Evolutionary conservation across 1,140 invertebrate genomes (phyloP), one percentile per base, ranked within the genome.

Genomic region (Latrodectus geometricus): DNA sequence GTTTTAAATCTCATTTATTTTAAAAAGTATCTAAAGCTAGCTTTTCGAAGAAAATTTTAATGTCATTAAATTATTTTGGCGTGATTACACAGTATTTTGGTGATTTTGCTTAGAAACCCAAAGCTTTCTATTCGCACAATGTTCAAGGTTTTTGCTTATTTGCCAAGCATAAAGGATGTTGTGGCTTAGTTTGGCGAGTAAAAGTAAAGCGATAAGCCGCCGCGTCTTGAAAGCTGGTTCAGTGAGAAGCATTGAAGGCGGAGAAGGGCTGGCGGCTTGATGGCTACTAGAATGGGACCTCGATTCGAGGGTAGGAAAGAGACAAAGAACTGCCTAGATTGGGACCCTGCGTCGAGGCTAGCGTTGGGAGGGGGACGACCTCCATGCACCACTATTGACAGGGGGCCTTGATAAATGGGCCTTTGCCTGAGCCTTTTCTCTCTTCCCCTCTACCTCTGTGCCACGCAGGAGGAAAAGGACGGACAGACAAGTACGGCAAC

Each of bases 341-440:
- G 83, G 74, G 83, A 85, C 83, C 83, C 75, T 72, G 83, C 66
- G 49, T 70, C 83, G 83, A 85, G 83, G 83, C 83, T 85, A 85
- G 79, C 56, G 72, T 65, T 69, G 80, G 80, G 80, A 68, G 80
- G 80, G 66, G 80, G 80, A 49, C 80, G 81, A 83, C 81, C 81
- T 83, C 81, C 69, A 72, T 66, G 81, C 72, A 56, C 56, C 56
- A 80, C 80, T 75, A 83, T 83, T 83, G 81, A 83, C 81, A 83
- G 81, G 66, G 80, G 70, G 80, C 54, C 81, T 75, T 83, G 81
- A 83, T 83, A 83, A 83, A 83, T 83, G 81, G 81, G 72, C 56
- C 81, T 75, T 75, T 54, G 81, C 81, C 81, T 23, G 69, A 23
- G 72, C 72, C 56, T 56, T 83, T 68, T 68, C 76, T 68, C 76